A percentile compares a stretch with the other conserved stretches of the same genome.
Conservation (phyloP, 2,888 invertebrate genomes). For the Amphipyra berbera region DNA sequence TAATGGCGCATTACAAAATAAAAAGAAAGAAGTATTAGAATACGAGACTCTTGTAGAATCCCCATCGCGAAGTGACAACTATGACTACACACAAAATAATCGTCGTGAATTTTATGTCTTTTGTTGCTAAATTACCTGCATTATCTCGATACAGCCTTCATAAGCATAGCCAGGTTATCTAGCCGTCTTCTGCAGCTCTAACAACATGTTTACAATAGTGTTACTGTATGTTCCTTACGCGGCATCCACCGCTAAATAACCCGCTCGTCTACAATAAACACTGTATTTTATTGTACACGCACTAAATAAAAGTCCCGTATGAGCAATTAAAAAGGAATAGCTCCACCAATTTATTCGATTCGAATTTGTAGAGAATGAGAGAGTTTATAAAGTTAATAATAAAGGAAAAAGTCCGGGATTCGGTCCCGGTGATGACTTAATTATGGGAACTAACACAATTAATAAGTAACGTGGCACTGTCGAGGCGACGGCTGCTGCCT, state of each 20-base stretch:
- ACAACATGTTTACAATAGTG: not conserved
- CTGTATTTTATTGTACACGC: constrained; percentile 53
- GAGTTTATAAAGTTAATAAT: constrained; percentile 56
- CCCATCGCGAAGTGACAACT: too few relatives aligned
- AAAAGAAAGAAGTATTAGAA: too few relatives aligned
- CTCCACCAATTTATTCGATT: constrained; percentile 59
- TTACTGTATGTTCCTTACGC: not conserved
- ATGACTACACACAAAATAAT: too few relatives aligned
- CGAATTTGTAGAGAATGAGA: constrained; percentile 55
- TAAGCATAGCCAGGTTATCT: too few relatives aligned
- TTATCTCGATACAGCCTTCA: too few relatives aligned
- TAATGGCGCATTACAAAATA: too few relatives aligned
- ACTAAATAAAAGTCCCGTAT: constrained; percentile 50
- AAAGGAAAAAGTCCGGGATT: constrained; percentile 51
- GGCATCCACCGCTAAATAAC: constrained; percentile 35
- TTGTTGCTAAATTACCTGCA: too few relatives aligned
- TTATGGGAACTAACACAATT: constrained; percentile 65
- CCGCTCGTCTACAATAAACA: constrained; percentile 48
- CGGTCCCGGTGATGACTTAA: constrained; percentile 58
- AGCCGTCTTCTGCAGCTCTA: too few relatives aligned
- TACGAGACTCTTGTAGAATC: too few relatives aligned
- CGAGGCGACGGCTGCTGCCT: constrained; percentile 16
- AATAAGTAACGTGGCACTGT: constrained; percentile 49
- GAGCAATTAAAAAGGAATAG: constrained; percentile 59
- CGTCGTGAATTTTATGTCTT: too few relatives aligned